These are phyloP conservation scores for Charadrius vociferus DNA, from an alignment of 2,113 vertebrate species.

Conservation along the genomic window DNA sequence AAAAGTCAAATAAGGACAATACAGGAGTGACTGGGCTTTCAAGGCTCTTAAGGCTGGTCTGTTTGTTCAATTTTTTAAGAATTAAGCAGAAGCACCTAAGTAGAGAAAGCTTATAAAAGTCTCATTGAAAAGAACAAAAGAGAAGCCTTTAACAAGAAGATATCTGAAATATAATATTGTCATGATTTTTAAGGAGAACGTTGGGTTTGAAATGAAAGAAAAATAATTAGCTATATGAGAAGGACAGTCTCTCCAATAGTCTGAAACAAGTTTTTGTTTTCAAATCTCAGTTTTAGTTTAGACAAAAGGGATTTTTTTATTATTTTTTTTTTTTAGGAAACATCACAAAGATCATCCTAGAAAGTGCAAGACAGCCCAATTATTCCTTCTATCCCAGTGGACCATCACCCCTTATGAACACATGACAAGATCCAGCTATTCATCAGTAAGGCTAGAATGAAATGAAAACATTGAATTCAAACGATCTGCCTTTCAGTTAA, in stretches of 20 bases:
- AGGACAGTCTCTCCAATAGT: not conserved
- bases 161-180: not conserved
- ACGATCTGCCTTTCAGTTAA: conserved; percentile 51
- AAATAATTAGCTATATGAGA: not conserved
- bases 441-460: conserved; percentile 57
- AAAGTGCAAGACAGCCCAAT: conserved; percentile 41
- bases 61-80: not conserved
- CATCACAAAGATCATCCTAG: conserved; percentile 29
- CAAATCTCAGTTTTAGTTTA: conserved; percentile 38
- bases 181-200: not conserved
- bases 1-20: not conserved
- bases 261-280: not conserved
- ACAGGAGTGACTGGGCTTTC: not conserved
- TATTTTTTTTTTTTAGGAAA: not conserved
- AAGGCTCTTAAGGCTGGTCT: not conserved
- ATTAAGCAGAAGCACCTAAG: not conserved
- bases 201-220: not conserved
- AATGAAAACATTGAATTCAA: conserved; percentile 59
- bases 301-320: not conserved
- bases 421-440: conserved; percentile 65
- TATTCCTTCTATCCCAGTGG: conserved; percentile 53
- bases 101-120: not conserved
- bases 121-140: not conserved
- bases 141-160: not conserved
- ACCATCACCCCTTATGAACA: conserved; percentile 42